Conservation (phyloP, 1,140 invertebrate species). For the Popillia japonica region DNA sequence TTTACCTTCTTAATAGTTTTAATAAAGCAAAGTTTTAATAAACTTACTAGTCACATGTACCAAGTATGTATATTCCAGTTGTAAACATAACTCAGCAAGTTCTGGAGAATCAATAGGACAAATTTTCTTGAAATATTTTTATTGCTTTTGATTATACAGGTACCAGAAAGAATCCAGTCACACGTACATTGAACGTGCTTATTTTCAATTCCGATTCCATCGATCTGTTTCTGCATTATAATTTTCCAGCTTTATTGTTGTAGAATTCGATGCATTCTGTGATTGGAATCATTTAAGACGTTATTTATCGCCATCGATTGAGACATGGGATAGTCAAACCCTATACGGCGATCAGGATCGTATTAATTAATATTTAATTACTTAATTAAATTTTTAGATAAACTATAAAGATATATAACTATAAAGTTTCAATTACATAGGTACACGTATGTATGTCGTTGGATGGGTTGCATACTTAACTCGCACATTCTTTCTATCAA, state of each 20-base stretch:
- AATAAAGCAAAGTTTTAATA: no score
- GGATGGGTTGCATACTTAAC: no score
- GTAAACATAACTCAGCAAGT: no score
- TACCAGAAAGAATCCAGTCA: neutral
- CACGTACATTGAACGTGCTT: neutral
- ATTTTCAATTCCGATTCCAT: slow-evolving; percentile 30
- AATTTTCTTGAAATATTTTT: neutral
- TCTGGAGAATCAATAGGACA: neutral
- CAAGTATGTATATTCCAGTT: no score
- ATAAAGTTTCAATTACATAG: no score
- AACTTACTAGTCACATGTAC: no score
- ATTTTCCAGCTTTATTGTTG: neutral
- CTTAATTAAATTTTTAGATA: no score
- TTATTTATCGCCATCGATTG: neutral
- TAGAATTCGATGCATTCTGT: neutral
- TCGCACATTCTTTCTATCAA: no score
- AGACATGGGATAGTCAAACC: neutral
- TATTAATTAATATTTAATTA: neutral
- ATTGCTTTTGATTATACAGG: neutral
- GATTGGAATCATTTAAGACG: neutral
- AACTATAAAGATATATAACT: no score
- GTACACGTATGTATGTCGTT: no score
- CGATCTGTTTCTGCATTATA: neutral
- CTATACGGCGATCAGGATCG: neutral
- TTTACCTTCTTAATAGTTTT: no score